Evolutionary conservation across 2,113 vertebrate genomes (phyloP).

Genomic region (Lepus europaeus): DNA sequence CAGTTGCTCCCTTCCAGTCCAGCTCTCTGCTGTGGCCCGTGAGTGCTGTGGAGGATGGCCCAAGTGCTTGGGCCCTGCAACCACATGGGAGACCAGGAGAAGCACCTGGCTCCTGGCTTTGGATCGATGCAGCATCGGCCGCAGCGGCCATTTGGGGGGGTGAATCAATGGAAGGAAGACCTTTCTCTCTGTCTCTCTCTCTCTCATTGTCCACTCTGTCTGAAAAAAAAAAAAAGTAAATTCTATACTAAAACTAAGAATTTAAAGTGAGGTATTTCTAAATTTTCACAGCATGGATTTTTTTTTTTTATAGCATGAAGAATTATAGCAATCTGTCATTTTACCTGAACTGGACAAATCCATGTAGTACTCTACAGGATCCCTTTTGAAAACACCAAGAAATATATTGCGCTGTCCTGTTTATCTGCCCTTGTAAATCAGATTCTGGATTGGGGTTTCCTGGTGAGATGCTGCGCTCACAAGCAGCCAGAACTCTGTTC

Average conservation of each 20-base stretch:
- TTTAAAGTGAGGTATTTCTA: slow-evolving; percentile 70
- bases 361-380: slow-evolving; percentile 72
- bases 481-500: slow-evolving; percentile 64
- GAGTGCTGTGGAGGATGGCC: no score
- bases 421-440: slow-evolving; percentile 72
- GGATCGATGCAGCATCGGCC: no score
- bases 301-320: slow-evolving; percentile 69
- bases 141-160: no score
- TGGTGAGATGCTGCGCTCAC: slow-evolving; percentile 54
- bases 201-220: no score
- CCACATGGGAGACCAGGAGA: no score
- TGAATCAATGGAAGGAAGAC: no score
- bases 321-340: slow-evolving; percentile 64
- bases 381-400: slow-evolving; percentile 78
- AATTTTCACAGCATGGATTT: slow-evolving; percentile 72
- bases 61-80: no score
- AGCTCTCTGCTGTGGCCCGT: no score
- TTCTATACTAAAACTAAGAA: slow-evolving; percentile 72
- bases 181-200: no score
- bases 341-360: slow-evolving; percentile 67
- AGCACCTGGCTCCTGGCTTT: no score
- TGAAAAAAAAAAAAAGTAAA: slow-evolving; percentile 36
- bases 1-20: no score
- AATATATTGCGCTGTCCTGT: slow-evolving; percentile 75
- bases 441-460: slow-evolving; percentile 67